Base-by-base conservation (phyloP, 1,140 invertebrate genomes). In the Meloidogyne exigua region DNA sequence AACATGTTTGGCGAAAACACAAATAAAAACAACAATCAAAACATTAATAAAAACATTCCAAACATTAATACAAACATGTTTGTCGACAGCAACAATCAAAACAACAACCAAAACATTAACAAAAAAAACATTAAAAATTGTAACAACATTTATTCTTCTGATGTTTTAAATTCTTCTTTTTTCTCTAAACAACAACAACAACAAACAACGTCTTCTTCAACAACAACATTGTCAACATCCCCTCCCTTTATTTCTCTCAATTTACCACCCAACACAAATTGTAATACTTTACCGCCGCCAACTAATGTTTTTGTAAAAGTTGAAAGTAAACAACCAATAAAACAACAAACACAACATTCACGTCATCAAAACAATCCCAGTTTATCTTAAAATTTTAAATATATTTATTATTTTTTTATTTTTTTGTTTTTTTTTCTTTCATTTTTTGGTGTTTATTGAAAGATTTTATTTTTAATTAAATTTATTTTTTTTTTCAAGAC, bases 171-270 rank as follows among this genome's bases (percentile, higher is more conserved):
- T 5, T n/a, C 49, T 57, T 57, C 49, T 57, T 57, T 21, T 21
- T 57, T 12, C 5, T n/a, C 49, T 4, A n/a, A n/a, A n/a, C 49
- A 57, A 15, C 18, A n/a, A n/a, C 49, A 57, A n/a, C 49, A 57
- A 15, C 18, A n/a, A n/a, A 18, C n/a, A 57, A 57, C n/a, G 7
- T 44, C 42, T 18, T 62, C 57, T 21, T 65, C 23, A 32, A 32
- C 42, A 65, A 26, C 10, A 73, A 39, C n/a, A 36, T 32, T 65
- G 21, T n/a, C 49, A 57, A 57, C 49, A n/a, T 73, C 72, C 5
- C 72, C 72, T 13, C 72, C 72, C 18, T 73, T 73, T 65, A 73
- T 73, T 32, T 73, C 72, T 15, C 57, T 73, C n/a, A 73, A 73
- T 21, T 62, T 73, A 13, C 72, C 72, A 11, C 72, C 72, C 23